Evolutionary conservation across 1,140 invertebrate genomes (phyloP).

Genomic region (Drosophila guanche): DNA sequence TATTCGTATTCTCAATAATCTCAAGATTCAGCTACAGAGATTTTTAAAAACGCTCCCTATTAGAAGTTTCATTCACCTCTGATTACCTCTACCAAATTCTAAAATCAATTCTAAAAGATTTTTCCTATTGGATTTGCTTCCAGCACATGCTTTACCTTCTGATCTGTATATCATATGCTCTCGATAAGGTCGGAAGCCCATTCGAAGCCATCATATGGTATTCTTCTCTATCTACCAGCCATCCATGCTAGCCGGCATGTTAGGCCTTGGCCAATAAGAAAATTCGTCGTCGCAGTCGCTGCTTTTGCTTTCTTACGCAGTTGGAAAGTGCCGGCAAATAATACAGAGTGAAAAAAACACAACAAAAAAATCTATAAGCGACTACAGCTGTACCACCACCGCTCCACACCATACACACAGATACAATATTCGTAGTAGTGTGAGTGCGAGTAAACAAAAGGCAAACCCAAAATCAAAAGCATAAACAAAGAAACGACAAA

Average conservation of each 20-base stretch:
- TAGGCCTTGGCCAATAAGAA: conserved; percentile 69
- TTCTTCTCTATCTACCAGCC: conserved; percentile 1
- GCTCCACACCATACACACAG: background rate
- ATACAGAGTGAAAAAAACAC: conserved; percentile 13
- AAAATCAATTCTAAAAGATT: too few relatives aligned
- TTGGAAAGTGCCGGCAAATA: conserved; percentile 69
- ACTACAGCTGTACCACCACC: conserved; percentile 52
- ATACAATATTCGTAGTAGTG: conserved; percentile 10
- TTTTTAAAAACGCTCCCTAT: too few relatives aligned
- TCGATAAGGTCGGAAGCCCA: background rate
- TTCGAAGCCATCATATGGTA: conserved; percentile 19
- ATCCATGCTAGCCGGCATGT: conserved; percentile 43
- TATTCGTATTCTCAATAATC: too few relatives aligned
- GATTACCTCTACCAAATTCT: too few relatives aligned
- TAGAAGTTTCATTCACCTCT: too few relatives aligned
- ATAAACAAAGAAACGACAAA: conserved; percentile 41
- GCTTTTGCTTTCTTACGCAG: conserved; percentile 39
- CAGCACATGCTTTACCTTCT: background rate
- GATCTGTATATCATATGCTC: conserved; percentile 16
- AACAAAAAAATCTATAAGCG: conserved; percentile 49
- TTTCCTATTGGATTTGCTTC: too few relatives aligned
- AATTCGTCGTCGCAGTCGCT: conserved; percentile 46
- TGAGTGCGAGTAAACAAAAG: conserved; percentile 52
- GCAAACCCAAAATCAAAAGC: conserved; percentile 50
- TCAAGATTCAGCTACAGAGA: too few relatives aligned